A percentile compares a stretch with the other conserved stretches of the same genome.
These are phyloP conservation scores for Redunca redunca DNA, from an alignment of 2,113 vertebrate species.

Conservation along the genomic window DNA sequence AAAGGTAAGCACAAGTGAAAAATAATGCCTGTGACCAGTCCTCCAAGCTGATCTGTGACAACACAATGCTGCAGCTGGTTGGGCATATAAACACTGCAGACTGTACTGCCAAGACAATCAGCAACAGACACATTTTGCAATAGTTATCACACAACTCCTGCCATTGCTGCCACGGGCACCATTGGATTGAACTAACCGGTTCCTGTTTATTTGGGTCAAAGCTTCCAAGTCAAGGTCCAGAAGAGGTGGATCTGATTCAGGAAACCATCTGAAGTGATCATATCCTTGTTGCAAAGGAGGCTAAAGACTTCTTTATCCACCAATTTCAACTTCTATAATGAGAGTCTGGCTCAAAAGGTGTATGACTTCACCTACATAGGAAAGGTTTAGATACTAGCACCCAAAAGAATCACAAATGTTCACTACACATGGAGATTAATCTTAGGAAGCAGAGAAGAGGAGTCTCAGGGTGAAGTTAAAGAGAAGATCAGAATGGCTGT, in stretches of 20 bases:
- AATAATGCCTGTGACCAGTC: neutral
- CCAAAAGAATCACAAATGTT: neutral
- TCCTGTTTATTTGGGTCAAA: neutral
- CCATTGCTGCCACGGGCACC: accelerated
- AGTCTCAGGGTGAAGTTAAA: neutral
- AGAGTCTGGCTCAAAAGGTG: neutral
- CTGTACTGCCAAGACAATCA: neutral
- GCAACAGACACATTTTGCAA: neutral
- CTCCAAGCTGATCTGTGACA: neutral
- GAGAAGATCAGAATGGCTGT: neutral
- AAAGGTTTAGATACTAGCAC: neutral
- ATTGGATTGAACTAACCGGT: neutral
- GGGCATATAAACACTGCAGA: neutral
- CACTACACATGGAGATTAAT: neutral
- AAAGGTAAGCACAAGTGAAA: neutral
- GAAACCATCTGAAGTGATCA: neutral
- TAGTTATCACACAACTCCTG: neutral
- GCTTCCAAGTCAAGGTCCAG: neutral
- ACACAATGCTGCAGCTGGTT: neutral
- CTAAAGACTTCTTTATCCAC: neutral
- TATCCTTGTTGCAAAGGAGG: neutral
- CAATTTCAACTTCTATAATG: neutral
- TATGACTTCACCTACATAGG: neutral
- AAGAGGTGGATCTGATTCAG: neutral
- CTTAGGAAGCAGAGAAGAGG: neutral